phyloP scores from a whole-genome alignment of 2,888 invertebrate species.

The Melanotus villosus region DNA sequence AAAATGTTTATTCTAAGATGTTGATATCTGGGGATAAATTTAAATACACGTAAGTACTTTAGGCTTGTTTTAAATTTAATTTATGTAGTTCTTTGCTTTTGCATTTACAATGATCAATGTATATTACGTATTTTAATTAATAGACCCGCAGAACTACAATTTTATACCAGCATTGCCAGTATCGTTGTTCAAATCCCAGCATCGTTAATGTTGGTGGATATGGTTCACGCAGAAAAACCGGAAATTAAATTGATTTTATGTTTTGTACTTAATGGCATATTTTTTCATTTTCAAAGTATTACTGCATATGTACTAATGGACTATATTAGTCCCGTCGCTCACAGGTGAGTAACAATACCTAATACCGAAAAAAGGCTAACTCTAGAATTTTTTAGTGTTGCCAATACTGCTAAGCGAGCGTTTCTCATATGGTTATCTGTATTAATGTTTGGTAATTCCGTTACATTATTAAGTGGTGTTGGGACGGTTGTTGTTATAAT shows the following conservation, averaged over 20 bases:
- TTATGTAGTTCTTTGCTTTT: too few species aligned
- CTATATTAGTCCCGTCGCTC: constrained; percentile 85
- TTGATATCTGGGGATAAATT: constrained; percentile 81
- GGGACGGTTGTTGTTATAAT: constrained; percentile 80
- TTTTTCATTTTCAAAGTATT: constrained; percentile 86
- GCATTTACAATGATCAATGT: too few species aligned
- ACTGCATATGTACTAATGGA: constrained; percentile 86
- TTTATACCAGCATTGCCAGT: constrained; percentile 83
- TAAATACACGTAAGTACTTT: constrained; percentile 78
- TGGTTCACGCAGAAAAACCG: constrained; percentile 70
- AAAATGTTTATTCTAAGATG: constrained; percentile 86
- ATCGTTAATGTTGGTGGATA: constrained; percentile 77
- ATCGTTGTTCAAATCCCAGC: constrained; percentile 81
- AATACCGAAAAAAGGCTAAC: neutral
- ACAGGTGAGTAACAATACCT: constrained; percentile 71
- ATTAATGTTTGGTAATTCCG: constrained; percentile 81
- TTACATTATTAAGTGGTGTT: constrained; percentile 80
- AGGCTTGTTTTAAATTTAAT: neutral
- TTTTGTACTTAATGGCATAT: constrained; percentile 79
- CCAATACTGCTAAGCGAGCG: constrained; percentile 84
- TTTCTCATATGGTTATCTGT: constrained; percentile 84
- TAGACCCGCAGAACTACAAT: constrained; percentile 84
- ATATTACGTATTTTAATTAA: too few species aligned
- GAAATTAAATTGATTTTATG: constrained; percentile 70
- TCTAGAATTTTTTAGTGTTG: constrained; percentile 73